These are phyloP conservation scores for Luscinia luscinia DNA, from an alignment of 2,797 vertebrate species.

Conservation along the genomic window DNA sequence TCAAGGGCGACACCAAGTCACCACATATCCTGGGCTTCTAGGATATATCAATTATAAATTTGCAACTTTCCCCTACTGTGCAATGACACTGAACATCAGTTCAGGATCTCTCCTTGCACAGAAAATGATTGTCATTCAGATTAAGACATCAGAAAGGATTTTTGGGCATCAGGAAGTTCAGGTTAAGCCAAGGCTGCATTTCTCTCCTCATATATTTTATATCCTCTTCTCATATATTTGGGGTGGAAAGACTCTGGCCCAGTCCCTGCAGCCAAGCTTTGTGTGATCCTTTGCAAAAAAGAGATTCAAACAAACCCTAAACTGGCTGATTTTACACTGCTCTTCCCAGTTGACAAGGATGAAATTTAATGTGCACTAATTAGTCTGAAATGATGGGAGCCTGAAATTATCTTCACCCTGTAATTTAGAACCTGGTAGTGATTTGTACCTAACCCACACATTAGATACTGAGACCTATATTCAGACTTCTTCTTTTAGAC, in stretches of 20 bases:
- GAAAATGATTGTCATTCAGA: background rate
- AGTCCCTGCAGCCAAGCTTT: background rate
- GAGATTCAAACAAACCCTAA: background rate
- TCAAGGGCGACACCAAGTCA: background rate
- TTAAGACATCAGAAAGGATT: background rate
- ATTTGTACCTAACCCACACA: slow-evolving; percentile 6
- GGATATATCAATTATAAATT: background rate
- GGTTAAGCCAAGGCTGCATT: background rate
- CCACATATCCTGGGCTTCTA: background rate
- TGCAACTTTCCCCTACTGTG: background rate
- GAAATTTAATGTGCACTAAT: slow-evolving; percentile 18
- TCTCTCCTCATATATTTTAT: background rate
- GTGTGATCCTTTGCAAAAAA: background rate
- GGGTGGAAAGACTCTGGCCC: background rate
- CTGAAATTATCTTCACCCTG: slow-evolving; percentile 30
- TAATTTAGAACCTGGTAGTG: slow-evolving; percentile 18
- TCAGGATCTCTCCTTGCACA: background rate
- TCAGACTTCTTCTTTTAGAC: slow-evolving; percentile 39
- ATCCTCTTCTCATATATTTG: background rate
- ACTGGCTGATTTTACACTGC: background rate
- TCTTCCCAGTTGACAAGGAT: background rate
- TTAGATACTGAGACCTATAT: slow-evolving; percentile 8
- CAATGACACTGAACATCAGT: background rate
- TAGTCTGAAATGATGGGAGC: slow-evolving; percentile 2
- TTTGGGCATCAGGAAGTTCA: background rate